Evolutionary conservation across 2,797 vertebrate species (phyloP), one percentile per base, ranked within the genome.

Genomic region (Gephyroberyx darwinii): DNA sequence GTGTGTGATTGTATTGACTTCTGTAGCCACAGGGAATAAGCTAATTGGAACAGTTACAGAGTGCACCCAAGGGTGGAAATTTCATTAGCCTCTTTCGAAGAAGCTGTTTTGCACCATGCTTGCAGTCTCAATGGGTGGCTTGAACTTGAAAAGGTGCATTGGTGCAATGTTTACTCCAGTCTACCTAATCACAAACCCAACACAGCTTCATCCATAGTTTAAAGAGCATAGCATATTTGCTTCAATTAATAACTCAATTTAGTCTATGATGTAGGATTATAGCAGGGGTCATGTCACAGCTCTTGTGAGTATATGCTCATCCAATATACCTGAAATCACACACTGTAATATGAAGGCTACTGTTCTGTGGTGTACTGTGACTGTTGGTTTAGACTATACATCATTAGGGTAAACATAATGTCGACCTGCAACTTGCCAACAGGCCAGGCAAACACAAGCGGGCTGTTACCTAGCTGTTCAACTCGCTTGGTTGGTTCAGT

Each of bases 31-130:
- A 61, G 9, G 71, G 61, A 71, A 71, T 16, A 10, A 2, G 60
- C 63, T 81, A 77, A 81, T 68, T 77, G 70, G 79, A 52, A 74
- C 61, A 64, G 31, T 58, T 14, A 72, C 57, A 74, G 35, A 63
- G 20, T 59, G 48, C 66, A 84, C 59, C 50, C 39, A 48, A 63
- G 66, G 30, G 70, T 69, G 69, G 26, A 77, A 67, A 80, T 72
- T 77, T 80, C 45, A 87, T 85, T 66, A 84, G 62, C 39, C 31
- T 65, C 62, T 55, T n/a, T 60, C 68, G 51, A 57, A 55, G 14
- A 50, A 59, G 26, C 31, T 37, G 62, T 48, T 72, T 41, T 5
- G 7, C 26, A 47, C 60, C 69, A 53, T 31, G 63, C 58, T 68
- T 33, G 8, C 20, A 4, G 65, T 54, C 56, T 69, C 51, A 9